Evolutionary conservation across 2,113 vertebrate genomes (phyloP).

Genomic region (Mesembrinibis cayennensis): DNA sequence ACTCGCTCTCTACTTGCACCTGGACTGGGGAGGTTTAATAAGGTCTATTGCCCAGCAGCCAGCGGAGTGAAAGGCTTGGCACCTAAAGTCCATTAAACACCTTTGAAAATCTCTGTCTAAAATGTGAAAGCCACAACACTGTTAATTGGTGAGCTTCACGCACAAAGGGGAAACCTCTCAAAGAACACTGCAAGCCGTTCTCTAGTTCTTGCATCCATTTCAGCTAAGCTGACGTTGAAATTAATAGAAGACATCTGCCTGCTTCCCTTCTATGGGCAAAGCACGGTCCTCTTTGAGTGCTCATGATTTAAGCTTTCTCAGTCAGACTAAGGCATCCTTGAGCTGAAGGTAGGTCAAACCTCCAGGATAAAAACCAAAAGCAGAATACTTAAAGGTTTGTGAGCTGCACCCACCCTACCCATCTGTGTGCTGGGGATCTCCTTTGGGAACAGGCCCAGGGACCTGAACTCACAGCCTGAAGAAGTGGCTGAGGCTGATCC

Average conservation of each 20-base stretch:
- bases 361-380: too few relatives aligned
- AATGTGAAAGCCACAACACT: neutral
- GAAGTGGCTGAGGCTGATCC: neutral
- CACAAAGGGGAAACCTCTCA: neutral
- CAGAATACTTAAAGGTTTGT: neutral
- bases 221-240: fast-evolving
- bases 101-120: neutral
- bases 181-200: neutral
- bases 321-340: too few relatives aligned
- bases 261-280: neutral
- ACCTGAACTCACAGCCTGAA: neutral
- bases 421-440: neutral
- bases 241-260: neutral
- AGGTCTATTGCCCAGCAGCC: neutral
- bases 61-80: neutral
- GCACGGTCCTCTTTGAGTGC: neutral
- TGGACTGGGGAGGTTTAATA: neutral
- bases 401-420: neutral
- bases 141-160: neutral
- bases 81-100: neutral
- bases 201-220: neutral
- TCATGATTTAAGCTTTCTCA: fast-evolving
- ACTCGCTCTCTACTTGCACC: neutral
- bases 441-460: neutral
- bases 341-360: neutral